Base-by-base conservation (phyloP, 2,113 vertebrate genomes). In the Varanus komodoensis region DNA sequence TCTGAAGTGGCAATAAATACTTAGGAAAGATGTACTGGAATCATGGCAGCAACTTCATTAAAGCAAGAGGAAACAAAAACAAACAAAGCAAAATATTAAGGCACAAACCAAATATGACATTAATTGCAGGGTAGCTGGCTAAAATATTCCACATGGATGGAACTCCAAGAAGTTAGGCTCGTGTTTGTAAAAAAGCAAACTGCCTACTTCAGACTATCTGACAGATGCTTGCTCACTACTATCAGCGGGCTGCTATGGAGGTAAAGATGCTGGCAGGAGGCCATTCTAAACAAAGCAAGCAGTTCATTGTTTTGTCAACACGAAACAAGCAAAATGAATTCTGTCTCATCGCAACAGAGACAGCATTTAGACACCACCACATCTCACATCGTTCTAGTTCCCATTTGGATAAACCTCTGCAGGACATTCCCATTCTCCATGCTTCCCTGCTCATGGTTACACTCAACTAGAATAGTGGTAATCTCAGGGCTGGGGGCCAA, bases 1-100 rank as follows among this genome's bases (percentile, higher is more conserved):
- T 75, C 52, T 57, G 52, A 85, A 86, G 15, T 74, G 73, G 71
- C 71, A 85, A 71, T 85, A 85, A 50, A 61, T 85, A 50, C 44
- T 85, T 85, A 19, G 23, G 83, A 86, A 86, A 38, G 50, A n/a
- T 57, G 61, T 75, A 7, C 3, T 75, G 50, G 38, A 50, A 52
- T 86, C 71, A 38, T 86, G 84, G n/a, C 19, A 57, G 52, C 11
- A 17, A 50, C 64, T 19, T 50, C 27, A 84, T 69, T 83, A 15
- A 75, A 85, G 71, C 68, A 64, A 1, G 21, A 64, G 3, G 21
- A 64, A 9, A 19, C 1, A 44, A 44, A 44, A 44, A 44, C 38
- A 44, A 44, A 44, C 38, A 44, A 44, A 44, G 38, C 38, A 44
- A 44, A 44, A 44, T 44, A 44, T 3, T 44, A 44, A 44, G 48